Conservation (phyloP, 2,797 vertebrate species). For the Tiaroga cobitis region DNA sequence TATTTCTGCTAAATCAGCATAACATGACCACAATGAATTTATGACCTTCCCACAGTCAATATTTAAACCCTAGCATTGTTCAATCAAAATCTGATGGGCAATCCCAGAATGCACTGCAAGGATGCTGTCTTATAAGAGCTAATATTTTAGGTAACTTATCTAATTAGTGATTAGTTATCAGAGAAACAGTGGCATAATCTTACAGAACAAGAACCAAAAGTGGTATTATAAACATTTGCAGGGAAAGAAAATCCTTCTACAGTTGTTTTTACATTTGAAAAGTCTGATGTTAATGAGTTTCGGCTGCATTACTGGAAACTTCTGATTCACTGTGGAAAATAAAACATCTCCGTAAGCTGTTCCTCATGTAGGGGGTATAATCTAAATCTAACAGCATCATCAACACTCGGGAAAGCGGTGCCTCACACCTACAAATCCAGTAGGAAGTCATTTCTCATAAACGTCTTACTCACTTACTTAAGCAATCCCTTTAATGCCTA, state of each 20-base stretch:
- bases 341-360: conserved; percentile 19
- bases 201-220: background rate
- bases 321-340: conserved; percentile 40
- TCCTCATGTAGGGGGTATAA: background rate
- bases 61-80: background rate
- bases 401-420: background rate
- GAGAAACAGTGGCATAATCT: background rate
- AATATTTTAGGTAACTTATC: background rate
- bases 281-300: background rate
- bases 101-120: background rate
- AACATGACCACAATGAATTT: conserved; percentile 28
- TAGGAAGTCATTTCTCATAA: conserved; percentile 21
- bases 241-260: background rate
- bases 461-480: conserved; percentile 34
- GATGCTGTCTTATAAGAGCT: background rate
- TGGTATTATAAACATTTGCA: background rate
- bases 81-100: background rate
- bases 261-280: background rate
- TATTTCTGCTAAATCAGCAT: conserved; percentile 12
- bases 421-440: conserved; percentile 8
- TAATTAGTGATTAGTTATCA: background rate
- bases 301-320: conserved; percentile 34
- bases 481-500: background rate
- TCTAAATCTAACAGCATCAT: background rate
- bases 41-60: conserved; percentile 8